Evolutionary conservation across 2,113 vertebrate species (phyloP).

Genomic region (Sphyrna mokarran): DNA sequence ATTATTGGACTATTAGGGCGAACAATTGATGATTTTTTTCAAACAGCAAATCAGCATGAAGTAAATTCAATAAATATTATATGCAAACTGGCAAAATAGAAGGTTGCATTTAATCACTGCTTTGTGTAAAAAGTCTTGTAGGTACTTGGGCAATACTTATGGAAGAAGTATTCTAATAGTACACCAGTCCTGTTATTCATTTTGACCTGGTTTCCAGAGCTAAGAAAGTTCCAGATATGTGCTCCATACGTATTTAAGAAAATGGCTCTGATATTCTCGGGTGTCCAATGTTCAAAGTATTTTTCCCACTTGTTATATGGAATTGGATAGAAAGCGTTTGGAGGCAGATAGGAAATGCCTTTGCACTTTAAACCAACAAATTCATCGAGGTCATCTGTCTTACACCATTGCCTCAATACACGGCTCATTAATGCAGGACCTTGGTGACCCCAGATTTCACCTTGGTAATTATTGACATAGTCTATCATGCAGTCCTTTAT

Average conservation of each 20-base stretch:
- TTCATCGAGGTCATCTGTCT: neutral
- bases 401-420: neutral
- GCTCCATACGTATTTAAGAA: neutral
- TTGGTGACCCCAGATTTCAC: neutral
- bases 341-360: neutral
- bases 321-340: neutral
- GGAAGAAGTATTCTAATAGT: neutral
- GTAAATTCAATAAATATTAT: neutral
- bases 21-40: neutral
- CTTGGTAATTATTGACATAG: neutral
- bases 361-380: neutral
- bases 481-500: neutral
- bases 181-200: neutral
- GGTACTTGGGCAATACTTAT: neutral
- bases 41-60: neutral
- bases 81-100: neutral
- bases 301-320: neutral
- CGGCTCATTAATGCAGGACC: neutral
- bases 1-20: neutral
- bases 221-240: neutral
- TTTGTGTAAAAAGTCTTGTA: slow-evolving; percentile 37
- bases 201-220: neutral
- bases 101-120: slow-evolving; percentile 33
- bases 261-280: neutral
- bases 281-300: neutral